Percentiles rank a stretch among this genome's conserved stretches.
Conservation (phyloP, 2,113 vertebrate genomes). For the Microtus pennsylvanicus region DNA sequence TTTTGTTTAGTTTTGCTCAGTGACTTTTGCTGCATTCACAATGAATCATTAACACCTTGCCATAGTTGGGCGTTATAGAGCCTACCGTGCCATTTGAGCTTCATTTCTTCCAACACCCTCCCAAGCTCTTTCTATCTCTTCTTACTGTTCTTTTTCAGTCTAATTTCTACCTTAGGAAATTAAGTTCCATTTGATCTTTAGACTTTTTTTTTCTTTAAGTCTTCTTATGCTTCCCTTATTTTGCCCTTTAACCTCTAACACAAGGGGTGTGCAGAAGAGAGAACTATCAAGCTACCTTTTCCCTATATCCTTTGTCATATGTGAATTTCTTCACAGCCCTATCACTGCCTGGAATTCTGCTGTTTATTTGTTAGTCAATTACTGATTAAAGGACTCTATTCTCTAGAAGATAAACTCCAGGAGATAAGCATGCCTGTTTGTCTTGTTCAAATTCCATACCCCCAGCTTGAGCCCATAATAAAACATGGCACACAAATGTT, state of each 20-base stretch:
- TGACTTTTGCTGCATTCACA: neutral
- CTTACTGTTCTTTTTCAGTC: neutral
- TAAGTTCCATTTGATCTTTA: neutral
- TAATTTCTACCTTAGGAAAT: neutral
- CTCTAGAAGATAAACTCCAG: neutral
- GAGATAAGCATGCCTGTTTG: neutral
- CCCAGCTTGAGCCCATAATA: neutral
- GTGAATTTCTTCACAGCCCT: conserved; percentile 13
- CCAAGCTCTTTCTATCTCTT: neutral
- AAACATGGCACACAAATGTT: neutral
- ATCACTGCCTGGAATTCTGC: neutral
- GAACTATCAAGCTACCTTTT: neutral
- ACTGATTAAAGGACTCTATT: conserved; percentile 5
- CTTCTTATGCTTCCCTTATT: neutral
- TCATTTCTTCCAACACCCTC: neutral
- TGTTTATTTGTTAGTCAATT: conserved; percentile 12
- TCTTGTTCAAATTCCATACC: neutral
- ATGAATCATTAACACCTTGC: conserved; percentile 15
- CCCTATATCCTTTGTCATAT: neutral
- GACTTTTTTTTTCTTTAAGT: neutral
- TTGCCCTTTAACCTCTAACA: neutral
- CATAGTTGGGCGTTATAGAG: neutral
- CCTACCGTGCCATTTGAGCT: neutral
- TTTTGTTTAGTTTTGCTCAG: neutral
- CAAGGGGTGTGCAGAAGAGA: neutral